Evolutionary conservation across 1,140 invertebrate genomes (phyloP).

Genomic region (Venturia canescens): DNA sequence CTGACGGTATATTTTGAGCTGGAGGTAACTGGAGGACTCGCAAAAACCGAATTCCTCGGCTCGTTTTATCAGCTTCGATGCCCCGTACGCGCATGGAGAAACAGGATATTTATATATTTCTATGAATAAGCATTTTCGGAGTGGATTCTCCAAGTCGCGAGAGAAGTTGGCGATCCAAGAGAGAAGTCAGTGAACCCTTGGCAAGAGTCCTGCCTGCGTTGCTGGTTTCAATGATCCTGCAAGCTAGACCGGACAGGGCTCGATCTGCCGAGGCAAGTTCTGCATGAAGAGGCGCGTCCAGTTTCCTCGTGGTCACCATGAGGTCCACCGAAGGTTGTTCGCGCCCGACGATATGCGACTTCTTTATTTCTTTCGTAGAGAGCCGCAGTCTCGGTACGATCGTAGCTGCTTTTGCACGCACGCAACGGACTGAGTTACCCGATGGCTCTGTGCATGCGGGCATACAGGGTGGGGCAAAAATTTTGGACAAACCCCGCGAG

Average conservation of each 20-base stretch:
- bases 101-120: neutral
- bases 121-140: neutral
- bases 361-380: slow-evolving; percentile 24
- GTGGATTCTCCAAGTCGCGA: too few relatives aligned
- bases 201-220: neutral
- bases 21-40: too few relatives aligned
- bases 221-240: slow-evolving; percentile 19
- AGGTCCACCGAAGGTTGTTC: slow-evolving; percentile 17
- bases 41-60: too few relatives aligned
- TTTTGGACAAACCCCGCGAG: too few relatives aligned
- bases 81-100: too few relatives aligned
- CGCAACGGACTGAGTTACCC: neutral
- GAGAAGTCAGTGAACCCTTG: slow-evolving; percentile 5
- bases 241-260: neutral
- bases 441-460: neutral
- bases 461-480: neutral
- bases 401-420: neutral
- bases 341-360: slow-evolving; percentile 5
- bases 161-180: neutral
- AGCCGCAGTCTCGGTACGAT: neutral
- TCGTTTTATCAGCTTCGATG: too few relatives aligned
- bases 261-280: slow-evolving; percentile 1
- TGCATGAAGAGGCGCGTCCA: slow-evolving; percentile 33
- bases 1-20: too few relatives aligned
- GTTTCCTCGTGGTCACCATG: slow-evolving; percentile 24